phyloP scores from a whole-genome alignment of 2,113 vertebrate species.

The Anhinga anhinga region DNA sequence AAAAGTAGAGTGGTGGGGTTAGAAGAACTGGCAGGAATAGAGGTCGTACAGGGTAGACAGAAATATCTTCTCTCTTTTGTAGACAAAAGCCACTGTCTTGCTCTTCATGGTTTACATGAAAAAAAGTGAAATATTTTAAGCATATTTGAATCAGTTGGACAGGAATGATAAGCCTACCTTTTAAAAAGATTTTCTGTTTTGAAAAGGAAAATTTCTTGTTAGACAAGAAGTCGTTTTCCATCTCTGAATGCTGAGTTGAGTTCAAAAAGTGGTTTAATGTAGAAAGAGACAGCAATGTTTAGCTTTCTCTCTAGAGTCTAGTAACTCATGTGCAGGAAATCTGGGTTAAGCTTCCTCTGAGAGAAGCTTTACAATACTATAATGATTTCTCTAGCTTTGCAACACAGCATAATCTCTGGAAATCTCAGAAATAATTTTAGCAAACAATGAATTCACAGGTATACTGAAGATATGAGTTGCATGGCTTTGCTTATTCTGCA shows the following conservation, averaged over 20 bases:
- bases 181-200: not conserved
- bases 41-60: not conserved
- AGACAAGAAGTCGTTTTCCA: not conserved
- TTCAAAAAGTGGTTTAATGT: not conserved
- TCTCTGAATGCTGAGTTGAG: not conserved
- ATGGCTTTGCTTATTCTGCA: not conserved
- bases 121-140: not conserved
- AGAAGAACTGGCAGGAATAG: not conserved
- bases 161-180: not conserved
- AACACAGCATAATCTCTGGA: not conserved
- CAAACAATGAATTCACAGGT: not conserved
- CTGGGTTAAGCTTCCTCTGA: not conserved
- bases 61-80: not conserved
- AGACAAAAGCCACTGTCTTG: not conserved
- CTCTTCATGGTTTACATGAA: not conserved
- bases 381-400: not conserved
- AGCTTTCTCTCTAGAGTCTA: not conserved
- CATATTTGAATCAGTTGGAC: not conserved
- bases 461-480: not conserved
- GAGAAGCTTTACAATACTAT: not conserved
- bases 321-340: not conserved
- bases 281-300: not conserved
- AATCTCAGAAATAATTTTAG: not conserved
- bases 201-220: not conserved
- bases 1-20: not conserved